Percentiles rank a stretch among this genome's conserved stretches.
These are phyloP conservation scores for Perca schrenkii DNA, from an alignment of 2,113 vertebrate genomes.

Conservation along the genomic window DNA sequence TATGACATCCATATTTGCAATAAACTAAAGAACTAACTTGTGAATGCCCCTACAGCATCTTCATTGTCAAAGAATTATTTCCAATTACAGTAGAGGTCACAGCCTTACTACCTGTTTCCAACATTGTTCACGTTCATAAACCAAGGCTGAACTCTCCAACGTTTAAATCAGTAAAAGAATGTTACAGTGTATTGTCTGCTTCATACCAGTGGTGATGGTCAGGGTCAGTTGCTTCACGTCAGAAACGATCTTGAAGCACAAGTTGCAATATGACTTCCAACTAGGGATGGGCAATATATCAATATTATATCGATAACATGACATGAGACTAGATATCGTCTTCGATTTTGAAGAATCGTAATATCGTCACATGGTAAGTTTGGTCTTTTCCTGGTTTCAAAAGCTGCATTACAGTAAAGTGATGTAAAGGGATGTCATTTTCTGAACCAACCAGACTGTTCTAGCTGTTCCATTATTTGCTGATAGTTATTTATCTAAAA, in stretches of 20 bases:
- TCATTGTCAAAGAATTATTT: conserved; percentile 6
- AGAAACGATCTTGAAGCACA: neutral
- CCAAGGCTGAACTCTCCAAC: neutral
- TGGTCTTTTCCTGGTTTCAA: too few species aligned
- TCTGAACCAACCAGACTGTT: too few species aligned
- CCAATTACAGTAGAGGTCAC: neutral
- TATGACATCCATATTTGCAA: neutral
- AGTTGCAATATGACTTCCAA: neutral
- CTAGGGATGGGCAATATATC: too few species aligned
- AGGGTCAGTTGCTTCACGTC: neutral
- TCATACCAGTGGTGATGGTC: neutral
- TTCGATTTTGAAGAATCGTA: too few species aligned
- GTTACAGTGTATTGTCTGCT: neutral
- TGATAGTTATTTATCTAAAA: too few species aligned
- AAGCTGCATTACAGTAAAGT: too few species aligned
- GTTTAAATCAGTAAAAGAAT: neutral
- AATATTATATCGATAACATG: too few species aligned
- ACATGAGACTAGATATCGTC: too few species aligned
- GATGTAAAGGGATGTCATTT: too few species aligned
- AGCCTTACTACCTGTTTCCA: too few species aligned
- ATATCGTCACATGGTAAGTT: too few species aligned
- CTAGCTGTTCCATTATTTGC: too few species aligned
- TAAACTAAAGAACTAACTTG: neutral
- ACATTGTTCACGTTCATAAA: neutral
- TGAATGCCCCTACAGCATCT: neutral